phyloP scores from a whole-genome alignment of 2,888 invertebrate genomes.

The Chelonus formosanus region DNA sequence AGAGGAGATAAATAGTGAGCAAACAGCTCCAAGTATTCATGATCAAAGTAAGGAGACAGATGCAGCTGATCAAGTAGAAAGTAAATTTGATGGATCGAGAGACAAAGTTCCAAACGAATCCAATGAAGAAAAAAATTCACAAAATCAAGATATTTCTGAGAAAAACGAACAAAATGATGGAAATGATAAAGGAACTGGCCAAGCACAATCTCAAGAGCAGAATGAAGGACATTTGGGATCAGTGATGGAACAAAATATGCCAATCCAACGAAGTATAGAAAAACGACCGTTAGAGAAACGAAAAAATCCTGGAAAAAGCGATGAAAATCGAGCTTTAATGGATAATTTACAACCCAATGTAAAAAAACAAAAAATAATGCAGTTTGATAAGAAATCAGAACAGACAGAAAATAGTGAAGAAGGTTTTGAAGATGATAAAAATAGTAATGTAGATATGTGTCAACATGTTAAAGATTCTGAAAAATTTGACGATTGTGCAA shows the following conservation, averaged over 20 bases:
- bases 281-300: conserved; percentile 68
- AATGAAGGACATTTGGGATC: conserved; percentile 75
- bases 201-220: conserved; percentile 78
- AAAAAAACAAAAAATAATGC: conserved; percentile 71
- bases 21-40: conserved; percentile 56
- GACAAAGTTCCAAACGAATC: conserved; percentile 65
- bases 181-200: conserved; percentile 75
- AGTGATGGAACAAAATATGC: conserved; percentile 58
- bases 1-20: conserved; percentile 51
- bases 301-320: conserved; percentile 78
- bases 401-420: conserved; percentile 66
- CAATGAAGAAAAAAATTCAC: conserved; percentile 64
- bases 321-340: conserved; percentile 77
- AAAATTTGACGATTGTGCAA: conserved; percentile 76
- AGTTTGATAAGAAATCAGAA: conserved; percentile 67
- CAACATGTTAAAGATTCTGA: conserved; percentile 87
- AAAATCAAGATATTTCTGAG: conserved; percentile 56
- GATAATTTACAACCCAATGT: conserved; percentile 72
- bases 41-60: conserved; percentile 60
- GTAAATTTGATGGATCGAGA: conserved; percentile 60
- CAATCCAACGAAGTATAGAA: conserved; percentile 63
- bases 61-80: conserved; percentile 67
- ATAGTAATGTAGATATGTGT: conserved; percentile 71
- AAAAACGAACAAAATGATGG: conserved; percentile 69
- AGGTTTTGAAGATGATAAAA: conserved; percentile 60